Conservation (phyloP, 2,888 invertebrate species). For the Epistrophe grossulariae region DNA sequence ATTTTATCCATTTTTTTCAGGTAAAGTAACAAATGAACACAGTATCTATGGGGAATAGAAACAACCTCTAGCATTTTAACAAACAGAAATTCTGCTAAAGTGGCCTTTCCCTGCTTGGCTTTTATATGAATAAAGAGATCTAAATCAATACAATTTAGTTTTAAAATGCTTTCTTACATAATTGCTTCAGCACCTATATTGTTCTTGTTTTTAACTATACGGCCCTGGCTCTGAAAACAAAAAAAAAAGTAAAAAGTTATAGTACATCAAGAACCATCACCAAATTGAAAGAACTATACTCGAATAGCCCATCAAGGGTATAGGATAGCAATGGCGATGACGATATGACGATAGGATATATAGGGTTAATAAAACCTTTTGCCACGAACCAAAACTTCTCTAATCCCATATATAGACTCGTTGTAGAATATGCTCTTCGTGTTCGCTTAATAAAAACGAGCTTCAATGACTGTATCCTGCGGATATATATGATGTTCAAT, state of each 20-base stretch:
- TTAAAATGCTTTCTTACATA: not conserved
- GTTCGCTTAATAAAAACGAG: conserved; percentile 30
- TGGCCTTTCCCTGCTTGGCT: no score
- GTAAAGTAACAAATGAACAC: no score
- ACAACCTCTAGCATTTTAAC: no score
- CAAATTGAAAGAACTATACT: conserved; percentile 14
- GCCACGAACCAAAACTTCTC: conserved; percentile 18
- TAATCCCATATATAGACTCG: not conserved
- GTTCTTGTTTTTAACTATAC: not conserved
- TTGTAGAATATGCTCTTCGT: not conserved
- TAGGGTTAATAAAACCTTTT: conserved; percentile 49
- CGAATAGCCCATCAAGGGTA: conserved; percentile 15
- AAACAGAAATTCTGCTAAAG: no score
- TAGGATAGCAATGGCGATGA: not conserved
- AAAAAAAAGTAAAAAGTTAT: not conserved
- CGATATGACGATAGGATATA: no score
- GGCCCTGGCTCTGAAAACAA: not conserved
- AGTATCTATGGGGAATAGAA: no score
- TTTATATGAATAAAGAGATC: no score
- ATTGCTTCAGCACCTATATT: not conserved
- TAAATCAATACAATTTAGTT: no score
- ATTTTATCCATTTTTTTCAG: no score
- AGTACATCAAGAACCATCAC: conserved; percentile 10
- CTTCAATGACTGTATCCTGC: conserved; percentile 38
- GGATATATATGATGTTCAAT: conserved; percentile 59